Conservation (phyloP, 2,888 invertebrate species). For the Mactromeris polynyma region DNA sequence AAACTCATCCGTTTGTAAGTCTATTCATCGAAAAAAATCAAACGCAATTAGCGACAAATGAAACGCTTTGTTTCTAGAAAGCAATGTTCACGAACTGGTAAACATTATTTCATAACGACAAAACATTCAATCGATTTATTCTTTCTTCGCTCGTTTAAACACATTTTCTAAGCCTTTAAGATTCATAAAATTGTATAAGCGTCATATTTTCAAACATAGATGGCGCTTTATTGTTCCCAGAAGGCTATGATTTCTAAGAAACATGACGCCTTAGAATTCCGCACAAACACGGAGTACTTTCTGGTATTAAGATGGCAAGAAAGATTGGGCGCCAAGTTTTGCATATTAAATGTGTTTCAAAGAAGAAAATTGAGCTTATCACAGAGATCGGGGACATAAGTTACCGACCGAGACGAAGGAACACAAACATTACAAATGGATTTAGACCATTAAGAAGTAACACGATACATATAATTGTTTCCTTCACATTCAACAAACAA, state of each 20-base stretch:
- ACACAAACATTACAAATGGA: conserved; percentile 53
- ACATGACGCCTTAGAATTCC: conserved; percentile 38
- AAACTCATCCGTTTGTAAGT: background rate
- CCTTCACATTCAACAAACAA: conserved; percentile 41
- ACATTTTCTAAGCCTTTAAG: conserved; percentile 11
- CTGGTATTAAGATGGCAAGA: conserved; percentile 50
- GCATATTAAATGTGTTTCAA: conserved; percentile 47
- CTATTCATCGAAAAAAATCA: background rate
- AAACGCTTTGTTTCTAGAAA: background rate
- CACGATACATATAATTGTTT: conserved; percentile 43
- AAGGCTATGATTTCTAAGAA: conserved; percentile 31
- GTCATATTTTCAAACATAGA: conserved; percentile 19
- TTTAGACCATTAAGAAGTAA: conserved; percentile 48
- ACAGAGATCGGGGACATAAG: conserved; percentile 17
- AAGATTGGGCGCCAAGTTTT: conserved; percentile 41
- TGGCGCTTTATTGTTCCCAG: conserved; percentile 15
- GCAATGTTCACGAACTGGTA: background rate
- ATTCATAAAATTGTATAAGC: conserved; percentile 15
- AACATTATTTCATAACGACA: background rate
- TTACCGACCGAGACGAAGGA: conserved; percentile 44
- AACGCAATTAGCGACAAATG: background rate
- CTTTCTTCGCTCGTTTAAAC: background rate
- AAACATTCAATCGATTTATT: background rate
- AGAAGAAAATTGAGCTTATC: conserved; percentile 56
- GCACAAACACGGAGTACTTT: conserved; percentile 32